These are phyloP conservation scores for Neodiprion fabricii DNA, from an alignment of 1,140 invertebrate species.

Conservation along the genomic window DNA sequence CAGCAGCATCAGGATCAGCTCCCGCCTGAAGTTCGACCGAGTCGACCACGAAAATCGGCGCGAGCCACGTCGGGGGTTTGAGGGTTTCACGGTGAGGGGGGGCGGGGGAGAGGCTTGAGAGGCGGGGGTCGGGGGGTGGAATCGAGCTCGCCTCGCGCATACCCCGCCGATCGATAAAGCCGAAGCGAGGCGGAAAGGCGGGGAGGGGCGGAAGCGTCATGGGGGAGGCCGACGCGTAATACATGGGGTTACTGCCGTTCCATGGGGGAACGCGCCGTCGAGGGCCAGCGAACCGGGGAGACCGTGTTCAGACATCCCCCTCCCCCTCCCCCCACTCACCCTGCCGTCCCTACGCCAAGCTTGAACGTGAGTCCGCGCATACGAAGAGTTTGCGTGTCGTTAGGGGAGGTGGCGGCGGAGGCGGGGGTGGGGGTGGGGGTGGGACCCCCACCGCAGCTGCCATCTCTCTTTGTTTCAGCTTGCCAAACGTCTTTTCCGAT, in stretches of 20 bases:
- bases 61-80: background rate
- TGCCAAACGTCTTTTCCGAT: conserved; percentile 35
- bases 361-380: conserved; percentile 6
- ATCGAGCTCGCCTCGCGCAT: background rate
- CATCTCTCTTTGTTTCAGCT: conserved; percentile 42
- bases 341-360: conserved; percentile 36
- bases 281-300: background rate
- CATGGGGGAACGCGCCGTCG: conserved; percentile 11
- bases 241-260: conserved; percentile 35
- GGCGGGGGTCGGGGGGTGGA: background rate
- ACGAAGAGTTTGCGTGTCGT: no score
- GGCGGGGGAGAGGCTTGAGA: background rate
- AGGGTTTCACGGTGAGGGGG: background rate
- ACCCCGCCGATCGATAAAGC: conserved; percentile 1
- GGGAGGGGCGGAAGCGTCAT: conserved; percentile 40
- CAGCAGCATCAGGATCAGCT: background rate
- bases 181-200: background rate
- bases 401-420: no score
- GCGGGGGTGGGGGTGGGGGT: conserved; percentile 1
- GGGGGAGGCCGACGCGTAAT: conserved; percentile 43
- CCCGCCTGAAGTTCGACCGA: background rate
- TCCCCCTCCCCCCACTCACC: conserved; percentile 22
- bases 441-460: conserved; percentile 26
- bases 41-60: background rate
- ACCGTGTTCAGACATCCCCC: background rate